Evolutionary conservation across 1,140 invertebrate genomes (phyloP), one percentile per base, ranked within the genome.

Genomic region (Diorhabda sublineata): DNA sequence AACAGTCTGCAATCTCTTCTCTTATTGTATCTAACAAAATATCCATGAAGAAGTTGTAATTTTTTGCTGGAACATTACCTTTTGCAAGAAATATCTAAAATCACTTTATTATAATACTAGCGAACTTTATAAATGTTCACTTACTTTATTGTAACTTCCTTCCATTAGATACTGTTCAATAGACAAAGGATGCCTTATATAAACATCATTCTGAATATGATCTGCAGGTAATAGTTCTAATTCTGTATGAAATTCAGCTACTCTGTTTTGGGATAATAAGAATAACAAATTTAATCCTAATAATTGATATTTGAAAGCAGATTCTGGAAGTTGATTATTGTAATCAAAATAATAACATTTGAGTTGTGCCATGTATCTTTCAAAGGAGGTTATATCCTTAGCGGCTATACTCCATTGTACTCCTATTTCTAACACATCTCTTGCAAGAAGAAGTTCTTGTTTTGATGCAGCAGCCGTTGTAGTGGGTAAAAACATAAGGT

Each of bases 111-210:
- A 26, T 0, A 8, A 62, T 47, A 42, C 5, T 52, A 52, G 5
- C 1, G 0, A 5, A 0, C 3, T 42, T 43, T 61, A 6, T 42
- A 45, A 61, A 26, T 26, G 26, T 26, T 26, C 42, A 71, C 72
- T 73, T 81, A 92, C 90, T 84, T 99, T 99, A 81, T 99, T 99
- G 79, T 99, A 99, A 69, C 94, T 96, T 44, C 98, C 98, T 83
- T 99, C 98, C 97, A 99, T 99, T 58, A 99, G 86, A 83, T 97
- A 98, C 79, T 99, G 98, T 78, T 99, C 98, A 72, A 99, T 85
- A 45, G 94, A 95, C 1, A 99, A 86, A 0, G 98, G 96, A 81
- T 98, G 96, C 71, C 90, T 88, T 47, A 99, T 97, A 81, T 98
- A 99, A 63, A 95, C 89, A 80, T 99, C 98, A 45, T 89, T 90